phyloP scores from a whole-genome alignment of 53 echinoderm and acorn worm genomes.

The Temnopleurus reevesii region DNA sequence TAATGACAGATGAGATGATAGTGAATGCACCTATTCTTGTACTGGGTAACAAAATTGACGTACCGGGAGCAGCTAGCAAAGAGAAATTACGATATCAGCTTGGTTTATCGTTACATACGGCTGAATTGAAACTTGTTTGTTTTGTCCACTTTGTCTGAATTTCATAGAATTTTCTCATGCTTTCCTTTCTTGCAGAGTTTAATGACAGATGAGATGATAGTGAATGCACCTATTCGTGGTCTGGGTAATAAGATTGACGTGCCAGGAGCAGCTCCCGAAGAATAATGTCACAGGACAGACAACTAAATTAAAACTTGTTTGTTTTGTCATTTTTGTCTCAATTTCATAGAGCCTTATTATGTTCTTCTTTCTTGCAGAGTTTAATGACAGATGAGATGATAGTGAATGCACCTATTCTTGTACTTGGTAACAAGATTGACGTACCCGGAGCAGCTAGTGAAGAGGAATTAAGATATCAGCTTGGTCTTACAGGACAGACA shows the following conservation, averaged over 20 bases:
- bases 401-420: slow-evolving; percentile 91
- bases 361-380: no score
- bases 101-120: no score
- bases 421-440: slow-evolving; percentile 98
- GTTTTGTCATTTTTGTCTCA: no score
- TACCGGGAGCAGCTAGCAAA: no score
- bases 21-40: no score
- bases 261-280: slow-evolving; percentile 88
- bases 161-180: not conserved
- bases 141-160: no score
- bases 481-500: slow-evolving; percentile 86
- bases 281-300: slow-evolving; percentile 84
- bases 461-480: slow-evolving; percentile 80
- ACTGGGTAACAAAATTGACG: no score
- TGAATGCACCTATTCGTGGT: slow-evolving; percentile 90
- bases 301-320: no score
- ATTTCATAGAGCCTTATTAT: no score
- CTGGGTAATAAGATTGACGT: slow-evolving; percentile 97
- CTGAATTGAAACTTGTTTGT: no score
- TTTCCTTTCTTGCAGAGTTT: slow-evolving; percentile 70
- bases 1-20: no score
- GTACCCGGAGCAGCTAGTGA: slow-evolving; percentile 88
- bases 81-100: no score
- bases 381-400: slow-evolving; percentile 96
- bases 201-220: slow-evolving; percentile 95